These are phyloP conservation scores for Buceros bicornis DNA, from an alignment of 2,797 vertebrate species.

Conservation along the genomic window DNA sequence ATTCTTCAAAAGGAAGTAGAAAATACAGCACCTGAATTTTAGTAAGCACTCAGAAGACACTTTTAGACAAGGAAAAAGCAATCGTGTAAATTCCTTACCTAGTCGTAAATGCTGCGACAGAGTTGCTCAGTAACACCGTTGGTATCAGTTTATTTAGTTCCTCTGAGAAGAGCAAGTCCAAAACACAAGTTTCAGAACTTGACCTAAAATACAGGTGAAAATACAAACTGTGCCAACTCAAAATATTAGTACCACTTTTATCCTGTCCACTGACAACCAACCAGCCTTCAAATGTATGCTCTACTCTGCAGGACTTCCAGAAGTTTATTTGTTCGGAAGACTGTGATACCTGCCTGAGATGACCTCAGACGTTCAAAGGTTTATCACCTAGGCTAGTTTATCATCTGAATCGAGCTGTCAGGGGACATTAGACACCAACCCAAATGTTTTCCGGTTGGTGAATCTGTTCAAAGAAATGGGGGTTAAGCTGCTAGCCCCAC, in stretches of 20 bases:
- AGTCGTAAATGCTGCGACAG: not conserved
- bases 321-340: not conserved
- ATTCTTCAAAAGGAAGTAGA: not conserved
- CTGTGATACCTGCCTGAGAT: not conserved
- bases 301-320: not conserved
- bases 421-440: not conserved
- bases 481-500: not conserved
- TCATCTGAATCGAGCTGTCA: slow-evolving; percentile 3
- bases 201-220: not conserved
- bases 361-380: not conserved
- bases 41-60: not conserved
- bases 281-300: not conserved
- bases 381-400: not conserved
- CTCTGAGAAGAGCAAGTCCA: not conserved
- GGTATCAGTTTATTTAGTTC: not conserved
- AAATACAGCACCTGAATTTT: not conserved
- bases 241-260: not conserved
- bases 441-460: not conserved
- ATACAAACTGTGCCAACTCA: not conserved
- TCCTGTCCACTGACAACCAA: not conserved
- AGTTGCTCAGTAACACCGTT: not conserved
- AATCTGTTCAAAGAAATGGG: slow-evolving; percentile 25
- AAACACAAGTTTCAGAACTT: not conserved
- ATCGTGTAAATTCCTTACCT: not conserved
- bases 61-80: not conserved